These are phyloP conservation scores for Muscina levida DNA, from an alignment of 2,888 invertebrate genomes.

Conservation along the genomic window DNA sequence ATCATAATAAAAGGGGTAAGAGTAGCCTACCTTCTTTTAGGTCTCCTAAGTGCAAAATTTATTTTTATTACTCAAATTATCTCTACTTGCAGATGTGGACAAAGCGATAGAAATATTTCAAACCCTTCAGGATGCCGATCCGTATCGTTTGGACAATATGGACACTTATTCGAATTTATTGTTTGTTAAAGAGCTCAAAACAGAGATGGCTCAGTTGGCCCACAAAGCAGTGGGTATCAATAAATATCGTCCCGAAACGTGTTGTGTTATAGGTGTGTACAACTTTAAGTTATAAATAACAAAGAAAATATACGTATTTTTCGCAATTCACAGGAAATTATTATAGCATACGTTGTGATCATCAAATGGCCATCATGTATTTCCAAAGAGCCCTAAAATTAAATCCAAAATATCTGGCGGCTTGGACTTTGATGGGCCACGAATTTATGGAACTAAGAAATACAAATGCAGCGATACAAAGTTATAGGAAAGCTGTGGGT, in stretches of 20 bases:
- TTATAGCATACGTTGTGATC: slow-evolving; percentile 96
- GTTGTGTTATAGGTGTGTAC: slow-evolving; percentile 92
- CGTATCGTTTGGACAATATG: slow-evolving; percentile 96
- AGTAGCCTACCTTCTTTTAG: slow-evolving; percentile 29
- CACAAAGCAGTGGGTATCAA: slow-evolving; percentile 96
- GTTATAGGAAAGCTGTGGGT: slow-evolving; percentile 98
- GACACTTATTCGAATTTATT: slow-evolving; percentile 97
- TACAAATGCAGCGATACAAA: slow-evolving; percentile 98
- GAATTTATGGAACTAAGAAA: slow-evolving; percentile 99
- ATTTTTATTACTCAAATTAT: slow-evolving; percentile 53
- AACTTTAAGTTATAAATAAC: not conserved
- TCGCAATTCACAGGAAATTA: slow-evolving; percentile 89
- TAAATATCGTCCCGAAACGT: slow-evolving; percentile 98
- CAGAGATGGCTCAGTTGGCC: slow-evolving; percentile 95
- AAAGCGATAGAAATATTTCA: slow-evolving; percentile 92
- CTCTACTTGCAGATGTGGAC: slow-evolving; percentile 86
- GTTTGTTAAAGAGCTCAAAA: slow-evolving; percentile 95
- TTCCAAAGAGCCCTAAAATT: slow-evolving; percentile 96
- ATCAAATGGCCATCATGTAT: slow-evolving; percentile 98
- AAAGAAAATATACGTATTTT: not conserved
- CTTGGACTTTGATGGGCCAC: slow-evolving; percentile 99
- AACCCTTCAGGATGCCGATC: slow-evolving; percentile 91
- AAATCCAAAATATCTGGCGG: slow-evolving; percentile 95
- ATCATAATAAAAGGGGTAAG: slow-evolving; percentile 93
- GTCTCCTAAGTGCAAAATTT: not conserved